Base-by-base conservation (phyloP, 2,888 invertebrate genomes). In the Julus scandinavius region DNA sequence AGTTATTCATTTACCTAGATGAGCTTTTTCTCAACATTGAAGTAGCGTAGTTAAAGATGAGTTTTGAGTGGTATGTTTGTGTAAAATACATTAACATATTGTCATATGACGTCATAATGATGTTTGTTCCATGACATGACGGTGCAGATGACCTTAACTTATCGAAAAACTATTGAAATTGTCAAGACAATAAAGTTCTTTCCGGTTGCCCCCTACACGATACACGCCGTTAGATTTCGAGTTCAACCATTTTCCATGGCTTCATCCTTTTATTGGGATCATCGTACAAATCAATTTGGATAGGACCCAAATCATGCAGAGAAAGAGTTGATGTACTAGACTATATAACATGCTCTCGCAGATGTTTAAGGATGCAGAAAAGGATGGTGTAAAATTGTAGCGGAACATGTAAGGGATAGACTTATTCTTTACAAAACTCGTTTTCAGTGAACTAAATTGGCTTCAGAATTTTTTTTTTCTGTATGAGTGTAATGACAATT, bases 391-490 rank as follows among this genome's bases (percentile, higher is more conserved):
- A 63, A 63, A 63, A n/a, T 63, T 20, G 63, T 63, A 20, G 63
- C 63, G 63, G 63, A 63, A 63, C 63, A 9, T 63, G 63, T 63
- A 63, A 63, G 20, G 63, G 63, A 63, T 63, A 63, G 63, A 20
- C 63, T 20, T 63, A 63, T 63, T 63, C 63, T 63, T 63, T 63
- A 20, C 63, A 63, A 63, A 63, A n/a, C 20, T 63, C 63, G 63
- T 63, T n/a, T 63, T 20, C 20, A 63, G n/a, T 63, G 15, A 63
- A 63, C 63, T 63, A 63, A 63, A 63, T 63, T 63, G 63, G 63
- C 63, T 63, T 6, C 63, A 20, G 20, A 63, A 3, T 63, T 63
- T 63, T 63, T 63, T 63, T 20, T 63, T 63, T 63, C 5, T 20
- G 4, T 63, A 13, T 15, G n/a, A n/a, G 63, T 20, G 20, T 63